Conservation (phyloP, 2,888 invertebrate species). For the Hetaerina titia region DNA sequence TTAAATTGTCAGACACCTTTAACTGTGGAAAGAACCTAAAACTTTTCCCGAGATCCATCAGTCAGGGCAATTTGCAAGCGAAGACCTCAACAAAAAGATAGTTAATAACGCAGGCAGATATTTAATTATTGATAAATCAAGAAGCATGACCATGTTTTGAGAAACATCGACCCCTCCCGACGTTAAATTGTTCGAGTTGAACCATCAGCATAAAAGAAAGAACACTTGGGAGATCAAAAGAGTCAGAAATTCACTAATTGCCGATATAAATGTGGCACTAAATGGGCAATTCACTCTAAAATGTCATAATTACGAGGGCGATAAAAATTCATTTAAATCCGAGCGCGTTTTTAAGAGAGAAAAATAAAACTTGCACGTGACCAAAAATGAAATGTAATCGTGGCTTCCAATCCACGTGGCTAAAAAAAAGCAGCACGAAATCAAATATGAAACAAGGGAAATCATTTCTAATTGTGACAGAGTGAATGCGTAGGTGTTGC, state of each 20-base stretch:
- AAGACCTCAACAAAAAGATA: background rate
- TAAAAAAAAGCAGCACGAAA: too few species aligned
- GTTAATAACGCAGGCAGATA: background rate
- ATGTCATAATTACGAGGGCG: background rate
- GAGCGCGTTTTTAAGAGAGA: background rate
- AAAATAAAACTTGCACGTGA: background rate
- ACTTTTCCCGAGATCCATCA: background rate
- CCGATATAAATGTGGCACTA: background rate
- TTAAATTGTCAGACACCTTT: background rate
- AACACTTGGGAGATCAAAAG: background rate
- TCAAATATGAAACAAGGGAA: too few species aligned
- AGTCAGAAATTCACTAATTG: background rate
- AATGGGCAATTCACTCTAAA: background rate
- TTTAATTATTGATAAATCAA: background rate
- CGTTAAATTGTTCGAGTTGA: too few species aligned
- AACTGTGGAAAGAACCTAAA: background rate
- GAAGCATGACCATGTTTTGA: background rate
- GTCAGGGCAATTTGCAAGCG: background rate
- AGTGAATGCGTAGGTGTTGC: too few species aligned
- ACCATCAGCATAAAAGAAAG: background rate
- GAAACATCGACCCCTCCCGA: background rate
- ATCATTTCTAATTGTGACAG: too few species aligned
- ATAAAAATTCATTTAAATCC: background rate
- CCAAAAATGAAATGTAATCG: background rate
- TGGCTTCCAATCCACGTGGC: too few species aligned